Base-by-base conservation (phyloP, 2,113 vertebrate genomes). In the Ploceus nigricollis region DNA sequence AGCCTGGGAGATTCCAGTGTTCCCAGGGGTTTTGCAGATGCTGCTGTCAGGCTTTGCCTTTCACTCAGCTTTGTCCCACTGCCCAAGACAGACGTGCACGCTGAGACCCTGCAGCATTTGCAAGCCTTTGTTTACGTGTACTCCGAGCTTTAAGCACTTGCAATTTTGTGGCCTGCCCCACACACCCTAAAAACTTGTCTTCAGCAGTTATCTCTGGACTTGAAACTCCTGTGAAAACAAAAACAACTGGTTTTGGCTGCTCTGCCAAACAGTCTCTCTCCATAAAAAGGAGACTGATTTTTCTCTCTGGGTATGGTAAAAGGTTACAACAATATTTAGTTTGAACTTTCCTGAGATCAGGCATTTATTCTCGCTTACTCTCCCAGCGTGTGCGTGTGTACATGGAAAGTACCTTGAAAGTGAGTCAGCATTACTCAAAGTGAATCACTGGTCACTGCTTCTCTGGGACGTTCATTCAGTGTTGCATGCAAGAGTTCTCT, bases 281-380 rank as follows among this genome's bases (percentile, higher is more conserved):
- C 96, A 79, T 89, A 97, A 98, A 98, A 97, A 96, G 87, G 91
- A 98, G 96, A 94, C 89, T 93, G 97, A 96, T 98, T 97, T 97
- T 97, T 97, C 93, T 95, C 87, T 89, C 70, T 63, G 60, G 79
- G 75, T 84, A 78, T 96, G 96, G 96, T 93, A 58, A 98, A 98
- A 98, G 97, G 98, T 98, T 98, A 98, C 72, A 97, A 97, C 81
- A 98, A 98, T 98, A 98, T 98, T 98, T 98, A 97, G 96, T 96
- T 97, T 98, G 96, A 97, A 96, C 78, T 94, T 93, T 96, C 94
- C 87, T 93, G 96, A 90, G 94, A 95, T 90, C 77, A 97, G 92
- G 95, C 95, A 57, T 97, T 98, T 97, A 97, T 98, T 96, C 97
- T 94, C 2, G 40, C 95, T 97, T 88, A 96, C 93, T 96, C 89